phyloP scores from a whole-genome alignment of 1,140 invertebrate genomes.

The Mycetomoellerius zeteki region DNA sequence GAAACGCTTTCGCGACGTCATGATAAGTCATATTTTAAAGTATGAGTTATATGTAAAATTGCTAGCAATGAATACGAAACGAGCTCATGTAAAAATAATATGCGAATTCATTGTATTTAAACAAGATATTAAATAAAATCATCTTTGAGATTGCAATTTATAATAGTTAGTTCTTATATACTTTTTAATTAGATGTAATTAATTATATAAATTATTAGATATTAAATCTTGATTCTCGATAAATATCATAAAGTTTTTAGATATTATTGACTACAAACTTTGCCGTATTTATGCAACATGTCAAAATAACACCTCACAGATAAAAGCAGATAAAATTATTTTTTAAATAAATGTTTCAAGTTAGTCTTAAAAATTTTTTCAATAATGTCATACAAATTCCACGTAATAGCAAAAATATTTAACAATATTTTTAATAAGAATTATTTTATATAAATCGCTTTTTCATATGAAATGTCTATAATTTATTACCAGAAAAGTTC shows the following conservation, averaged over 20 bases:
- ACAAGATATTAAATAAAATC: background rate
- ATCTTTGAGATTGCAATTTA: background rate
- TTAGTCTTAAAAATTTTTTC: background rate
- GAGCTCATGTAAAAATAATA: background rate
- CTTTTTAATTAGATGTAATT: background rate
- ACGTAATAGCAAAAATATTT: background rate
- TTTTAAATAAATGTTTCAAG: background rate
- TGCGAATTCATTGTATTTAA: background rate
- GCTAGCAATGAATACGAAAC: background rate
- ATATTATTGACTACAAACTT: background rate
- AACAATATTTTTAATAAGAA: background rate
- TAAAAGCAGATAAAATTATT: background rate
- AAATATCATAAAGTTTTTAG: background rate
- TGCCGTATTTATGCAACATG: background rate
- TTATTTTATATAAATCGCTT: background rate
- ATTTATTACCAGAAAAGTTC: background rate
- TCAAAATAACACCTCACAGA: background rate
- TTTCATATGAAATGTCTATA: background rate
- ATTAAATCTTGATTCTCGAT: background rate
- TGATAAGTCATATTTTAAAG: conserved; percentile 42
- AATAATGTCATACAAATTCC: background rate
- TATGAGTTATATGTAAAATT: conserved; percentile 12
- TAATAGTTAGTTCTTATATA: background rate
- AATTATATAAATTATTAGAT: background rate
- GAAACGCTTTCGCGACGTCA: background rate